A percentile compares a stretch with the other conserved stretches of the same genome.
Evolutionary conservation across 2,888 invertebrate species (phyloP).

Genomic region (Epicampocera succincta): DNA sequence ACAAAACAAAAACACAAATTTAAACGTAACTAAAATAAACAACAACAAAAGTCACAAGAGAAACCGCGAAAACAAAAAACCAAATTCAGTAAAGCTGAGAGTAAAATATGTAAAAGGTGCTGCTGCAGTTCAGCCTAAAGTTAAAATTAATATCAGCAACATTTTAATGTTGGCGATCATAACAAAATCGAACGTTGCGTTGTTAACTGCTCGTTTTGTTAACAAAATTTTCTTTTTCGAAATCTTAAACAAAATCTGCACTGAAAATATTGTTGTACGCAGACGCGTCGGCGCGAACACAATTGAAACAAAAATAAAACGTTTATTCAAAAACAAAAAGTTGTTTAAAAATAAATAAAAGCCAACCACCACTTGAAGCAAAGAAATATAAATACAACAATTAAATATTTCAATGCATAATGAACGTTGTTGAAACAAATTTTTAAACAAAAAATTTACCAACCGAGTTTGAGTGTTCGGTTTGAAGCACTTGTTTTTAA

Average conservation of each 20-base stretch:
- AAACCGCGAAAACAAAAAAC: slow-evolving; percentile 27
- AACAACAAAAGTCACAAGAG: slow-evolving; percentile 48
- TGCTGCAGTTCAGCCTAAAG: slow-evolving; percentile 54
- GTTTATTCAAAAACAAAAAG: slow-evolving; percentile 14
- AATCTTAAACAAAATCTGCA: background rate
- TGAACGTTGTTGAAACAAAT: no score
- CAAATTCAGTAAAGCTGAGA: slow-evolving; percentile 41
- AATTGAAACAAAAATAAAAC: slow-evolving; percentile 16
- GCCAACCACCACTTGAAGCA: slow-evolving; percentile 20
- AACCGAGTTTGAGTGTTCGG: no score
- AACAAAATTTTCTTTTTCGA: background rate
- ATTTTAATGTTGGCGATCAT: slow-evolving; percentile 74
- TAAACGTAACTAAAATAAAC: slow-evolving; percentile 27
- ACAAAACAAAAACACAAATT: slow-evolving; percentile 27
- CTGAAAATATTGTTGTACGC: background rate
- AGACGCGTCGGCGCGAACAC: slow-evolving; percentile 43
- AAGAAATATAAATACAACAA: slow-evolving; percentile 3
- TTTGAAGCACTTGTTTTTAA: no score
- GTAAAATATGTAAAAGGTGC: slow-evolving; percentile 42
- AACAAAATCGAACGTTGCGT: slow-evolving; percentile 78
- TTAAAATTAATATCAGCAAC: slow-evolving; percentile 70
- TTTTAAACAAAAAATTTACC: no score
- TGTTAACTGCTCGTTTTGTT: slow-evolving; percentile 48
- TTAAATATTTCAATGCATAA: background rate
- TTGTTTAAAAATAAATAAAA: slow-evolving; percentile 8